A percentile compares a stretch with the other conserved stretches of the same genome.
Evolutionary conservation across 2,113 vertebrate genomes (phyloP).

Genomic region (Gallinago media): DNA sequence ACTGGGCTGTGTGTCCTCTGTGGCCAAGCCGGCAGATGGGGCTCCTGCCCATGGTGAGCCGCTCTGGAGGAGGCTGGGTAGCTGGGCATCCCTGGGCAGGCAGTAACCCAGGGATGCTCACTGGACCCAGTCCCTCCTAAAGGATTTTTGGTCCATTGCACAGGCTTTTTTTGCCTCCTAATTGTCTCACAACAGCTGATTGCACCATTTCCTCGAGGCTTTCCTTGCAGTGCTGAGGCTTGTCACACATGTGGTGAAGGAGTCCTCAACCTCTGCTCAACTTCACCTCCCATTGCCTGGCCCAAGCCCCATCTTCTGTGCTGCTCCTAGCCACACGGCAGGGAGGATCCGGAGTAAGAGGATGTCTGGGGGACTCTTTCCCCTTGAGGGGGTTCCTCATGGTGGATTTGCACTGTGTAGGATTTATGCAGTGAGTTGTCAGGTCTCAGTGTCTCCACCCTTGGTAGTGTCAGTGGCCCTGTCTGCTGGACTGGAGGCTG

Average conservation of each 20-base stretch:
- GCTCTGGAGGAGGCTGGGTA: background rate
- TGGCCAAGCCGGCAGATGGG: conserved; percentile 49
- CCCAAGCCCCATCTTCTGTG: background rate
- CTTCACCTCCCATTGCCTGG: background rate
- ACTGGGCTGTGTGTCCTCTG: background rate
- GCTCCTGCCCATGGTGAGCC: background rate
- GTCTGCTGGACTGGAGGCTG: background rate
- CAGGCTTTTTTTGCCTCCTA: background rate
- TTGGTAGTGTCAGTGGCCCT: background rate
- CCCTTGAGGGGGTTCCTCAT: accelerated
- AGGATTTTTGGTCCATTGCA: background rate
- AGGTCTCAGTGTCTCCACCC: background rate
- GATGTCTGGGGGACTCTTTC: background rate
- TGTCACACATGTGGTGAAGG: accelerated
- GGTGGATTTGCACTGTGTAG: background rate
- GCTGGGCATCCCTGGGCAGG: background rate
- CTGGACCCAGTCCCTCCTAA: background rate
- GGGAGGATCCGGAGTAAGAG: no score
- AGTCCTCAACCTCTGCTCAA: background rate
- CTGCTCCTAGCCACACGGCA: background rate
- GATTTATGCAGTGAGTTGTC: background rate
- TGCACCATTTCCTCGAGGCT: background rate
- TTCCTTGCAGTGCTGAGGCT: background rate
- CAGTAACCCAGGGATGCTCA: background rate
- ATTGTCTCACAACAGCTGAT: background rate